Evolutionary conservation across 2,113 vertebrate genomes (phyloP).

Genomic region (Phodopus roborovskii): DNA sequence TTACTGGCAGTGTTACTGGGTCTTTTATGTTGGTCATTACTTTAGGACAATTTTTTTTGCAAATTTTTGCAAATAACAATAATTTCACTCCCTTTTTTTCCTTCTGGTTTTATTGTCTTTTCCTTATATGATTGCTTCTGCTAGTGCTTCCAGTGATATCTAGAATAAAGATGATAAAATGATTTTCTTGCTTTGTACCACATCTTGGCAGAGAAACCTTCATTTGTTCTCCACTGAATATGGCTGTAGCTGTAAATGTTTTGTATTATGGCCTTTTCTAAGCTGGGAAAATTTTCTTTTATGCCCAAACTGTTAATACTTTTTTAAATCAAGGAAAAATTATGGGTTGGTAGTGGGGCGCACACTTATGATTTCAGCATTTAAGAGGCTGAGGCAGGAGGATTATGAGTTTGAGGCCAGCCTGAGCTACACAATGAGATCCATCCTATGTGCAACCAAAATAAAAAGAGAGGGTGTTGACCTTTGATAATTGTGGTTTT

Average conservation of each 20-base stretch:
- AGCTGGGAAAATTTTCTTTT: not conserved
- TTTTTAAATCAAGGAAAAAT: not conserved
- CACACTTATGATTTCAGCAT: not conserved
- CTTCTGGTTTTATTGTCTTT: not conserved
- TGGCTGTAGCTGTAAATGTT: not conserved
- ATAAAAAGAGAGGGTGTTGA: not conserved
- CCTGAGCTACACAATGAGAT: not conserved
- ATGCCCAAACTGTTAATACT: not conserved
- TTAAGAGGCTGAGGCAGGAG: not conserved
- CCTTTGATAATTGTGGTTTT: not conserved
- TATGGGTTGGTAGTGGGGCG: not conserved
- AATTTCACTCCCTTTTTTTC: not conserved
- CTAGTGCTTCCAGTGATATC: not conserved
- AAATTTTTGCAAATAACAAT: not conserved
- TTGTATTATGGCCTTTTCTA: not conserved
- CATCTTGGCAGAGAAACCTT: not conserved
- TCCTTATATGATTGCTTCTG: not conserved
- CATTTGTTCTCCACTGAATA: not conserved
- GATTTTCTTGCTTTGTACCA: not conserved
- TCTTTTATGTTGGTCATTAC: not conserved
- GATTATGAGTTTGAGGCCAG: not conserved
- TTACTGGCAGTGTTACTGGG: not conserved
- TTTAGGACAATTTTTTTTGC: not conserved
- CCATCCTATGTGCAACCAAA: not conserved
- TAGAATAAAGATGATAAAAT: not conserved